Conservation (phyloP, 2,888 invertebrate species). For the Allolobophora icterica region DNA sequence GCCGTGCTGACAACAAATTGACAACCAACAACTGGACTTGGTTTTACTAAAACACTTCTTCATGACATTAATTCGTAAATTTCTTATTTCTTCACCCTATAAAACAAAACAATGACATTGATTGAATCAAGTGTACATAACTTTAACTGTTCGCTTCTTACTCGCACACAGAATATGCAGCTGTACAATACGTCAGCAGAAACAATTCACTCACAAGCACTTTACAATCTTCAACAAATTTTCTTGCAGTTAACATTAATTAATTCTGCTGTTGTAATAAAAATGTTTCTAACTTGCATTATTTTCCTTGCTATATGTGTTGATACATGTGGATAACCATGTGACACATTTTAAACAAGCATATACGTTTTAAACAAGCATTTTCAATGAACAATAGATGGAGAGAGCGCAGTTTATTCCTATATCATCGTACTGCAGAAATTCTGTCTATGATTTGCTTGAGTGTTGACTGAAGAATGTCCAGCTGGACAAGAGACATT, state of each 20-base stretch:
- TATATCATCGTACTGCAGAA: conserved; percentile 21
- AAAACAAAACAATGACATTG: not conserved
- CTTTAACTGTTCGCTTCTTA: not conserved
- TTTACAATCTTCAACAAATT: not conserved
- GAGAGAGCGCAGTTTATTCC: not conserved
- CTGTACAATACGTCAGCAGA: not conserved
- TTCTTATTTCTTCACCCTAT: not conserved
- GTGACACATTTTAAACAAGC: not conserved
- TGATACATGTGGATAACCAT: not conserved
- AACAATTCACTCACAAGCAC: not conserved
- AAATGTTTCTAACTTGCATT: not conserved
- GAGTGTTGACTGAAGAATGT: conserved; percentile 10
- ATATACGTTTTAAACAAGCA: not conserved
- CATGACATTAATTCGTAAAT: not conserved
- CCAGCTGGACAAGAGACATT: conserved; percentile 26
- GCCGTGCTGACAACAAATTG: not conserved
- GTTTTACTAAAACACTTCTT: not conserved
- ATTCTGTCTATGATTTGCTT: conserved; percentile 21
- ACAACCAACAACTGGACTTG: not conserved
- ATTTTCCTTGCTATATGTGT: not conserved
- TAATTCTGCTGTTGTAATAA: not conserved
- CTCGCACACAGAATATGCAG: not conserved
- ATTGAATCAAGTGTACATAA: not conserved
- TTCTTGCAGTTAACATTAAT: not conserved
- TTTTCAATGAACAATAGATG: not conserved